phyloP scores from a whole-genome alignment of 92 coral and sea anemone species.

The Ricordea florida region DNA sequence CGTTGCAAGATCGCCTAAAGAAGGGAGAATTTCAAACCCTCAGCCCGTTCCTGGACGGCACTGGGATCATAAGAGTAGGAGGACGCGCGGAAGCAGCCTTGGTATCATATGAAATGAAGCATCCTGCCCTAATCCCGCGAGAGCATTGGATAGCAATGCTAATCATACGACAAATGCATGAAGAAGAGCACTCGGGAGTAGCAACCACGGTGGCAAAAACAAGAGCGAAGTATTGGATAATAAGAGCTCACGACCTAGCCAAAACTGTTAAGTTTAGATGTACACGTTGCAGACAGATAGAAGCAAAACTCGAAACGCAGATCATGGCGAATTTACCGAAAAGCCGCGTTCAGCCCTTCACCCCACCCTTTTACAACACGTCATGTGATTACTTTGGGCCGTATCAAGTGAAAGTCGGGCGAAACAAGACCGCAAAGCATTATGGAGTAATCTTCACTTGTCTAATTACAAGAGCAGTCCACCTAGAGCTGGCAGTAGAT shows the following conservation, averaged over 20 bases:
- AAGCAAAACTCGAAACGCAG: conserved; percentile 42
- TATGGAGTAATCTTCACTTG: conserved; percentile 65
- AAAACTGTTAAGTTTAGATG: conserved; percentile 51
- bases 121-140: conserved; percentile 54
- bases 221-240: conserved; percentile 50
- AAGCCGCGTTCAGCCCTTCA: conserved; percentile 27
- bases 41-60: conserved; percentile 39
- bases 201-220: conserved; percentile 51
- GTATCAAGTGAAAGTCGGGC: conserved; percentile 34
- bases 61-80: conserved; percentile 57
- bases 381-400: conserved; percentile 70
- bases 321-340: conserved; percentile 47
- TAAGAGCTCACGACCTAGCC: conserved; percentile 25
- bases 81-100: conserved; percentile 49
- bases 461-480: conserved; percentile 59
- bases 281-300: conserved; percentile 16
- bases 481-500: conserved; percentile 51
- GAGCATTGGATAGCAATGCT: conserved; percentile 39
- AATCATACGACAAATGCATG: conserved; percentile 27
- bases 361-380: conserved; percentile 58
- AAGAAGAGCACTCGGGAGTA: conserved; percentile 35
- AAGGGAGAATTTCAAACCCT: conserved; percentile 26
- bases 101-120: conserved; percentile 15
- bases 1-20: too few species aligned
- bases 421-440: conserved; percentile 62